These are phyloP conservation scores for Illadopsis cleaveri DNA, from an alignment of 2,113 vertebrate species.

Conservation along the genomic window DNA sequence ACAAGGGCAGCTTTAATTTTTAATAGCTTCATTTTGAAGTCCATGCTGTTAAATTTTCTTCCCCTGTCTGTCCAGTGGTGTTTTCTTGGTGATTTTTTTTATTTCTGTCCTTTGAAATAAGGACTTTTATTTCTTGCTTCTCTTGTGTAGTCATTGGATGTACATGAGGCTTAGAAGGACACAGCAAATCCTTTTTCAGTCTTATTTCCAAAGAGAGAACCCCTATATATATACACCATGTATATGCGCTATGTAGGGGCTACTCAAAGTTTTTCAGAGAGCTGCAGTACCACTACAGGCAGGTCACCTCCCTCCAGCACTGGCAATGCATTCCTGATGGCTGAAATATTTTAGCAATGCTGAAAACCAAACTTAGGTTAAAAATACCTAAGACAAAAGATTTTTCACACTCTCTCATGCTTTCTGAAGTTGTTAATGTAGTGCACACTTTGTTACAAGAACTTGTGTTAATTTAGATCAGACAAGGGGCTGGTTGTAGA, in stretches of 20 bases:
- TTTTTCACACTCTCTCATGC: neutral
- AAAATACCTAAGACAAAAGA: neutral
- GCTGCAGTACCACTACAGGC: neutral
- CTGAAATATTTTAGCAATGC: neutral
- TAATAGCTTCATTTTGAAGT: neutral
- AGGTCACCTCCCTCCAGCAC: neutral
- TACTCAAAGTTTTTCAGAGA: neutral
- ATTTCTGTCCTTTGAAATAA: neutral
- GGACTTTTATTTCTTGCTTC: neutral
- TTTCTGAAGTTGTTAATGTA: neutral
- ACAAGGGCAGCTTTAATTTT: neutral
- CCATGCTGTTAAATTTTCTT: neutral
- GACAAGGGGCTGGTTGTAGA: neutral
- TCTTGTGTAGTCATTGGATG: neutral
- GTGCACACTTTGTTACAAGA: neutral
- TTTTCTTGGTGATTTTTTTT: neutral
- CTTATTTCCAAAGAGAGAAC: neutral
- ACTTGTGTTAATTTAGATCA: neutral
- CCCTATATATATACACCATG: neutral
- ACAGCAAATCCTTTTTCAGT: neutral
- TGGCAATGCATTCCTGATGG: neutral
- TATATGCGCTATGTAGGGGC: neutral
- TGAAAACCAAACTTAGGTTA: neutral
- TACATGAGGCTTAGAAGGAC: neutral
- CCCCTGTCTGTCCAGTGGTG: neutral